A percentile compares a stretch with the other conserved stretches of the same genome.
These are phyloP conservation scores for Brachyhypopomus gauderio DNA, from an alignment of 2,113 vertebrate genomes.

Conservation along the genomic window DNA sequence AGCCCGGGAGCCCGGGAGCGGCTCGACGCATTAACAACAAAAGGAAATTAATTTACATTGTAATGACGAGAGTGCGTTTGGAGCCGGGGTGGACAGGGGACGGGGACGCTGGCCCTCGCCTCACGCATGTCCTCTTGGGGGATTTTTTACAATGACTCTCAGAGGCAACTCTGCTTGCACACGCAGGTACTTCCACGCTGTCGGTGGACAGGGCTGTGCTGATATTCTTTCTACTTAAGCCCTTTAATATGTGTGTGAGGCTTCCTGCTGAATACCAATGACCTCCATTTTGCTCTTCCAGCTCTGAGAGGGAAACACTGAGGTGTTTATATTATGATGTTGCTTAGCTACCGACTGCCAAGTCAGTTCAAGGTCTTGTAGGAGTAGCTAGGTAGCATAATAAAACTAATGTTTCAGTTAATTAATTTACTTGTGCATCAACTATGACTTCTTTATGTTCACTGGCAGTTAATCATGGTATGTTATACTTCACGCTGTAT, in stretches of 20 bases:
- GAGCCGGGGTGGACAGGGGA: constrained; percentile 27
- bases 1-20: constrained; percentile 23
- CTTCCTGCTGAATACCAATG: constrained; percentile 39
- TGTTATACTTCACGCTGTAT: not conserved
- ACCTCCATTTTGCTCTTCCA: not conserved
- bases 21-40: constrained; percentile 47
- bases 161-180: constrained; percentile 28
- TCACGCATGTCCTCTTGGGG: constrained; percentile 38
- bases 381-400: constrained; percentile 9
- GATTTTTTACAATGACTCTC: constrained; percentile 25
- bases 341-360: constrained; percentile 34
- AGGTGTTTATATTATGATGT: not conserved
- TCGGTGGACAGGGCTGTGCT: constrained; percentile 32
- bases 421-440: constrained; percentile 22
- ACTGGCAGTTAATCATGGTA: constrained; percentile 11
- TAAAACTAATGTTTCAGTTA: constrained; percentile 28
- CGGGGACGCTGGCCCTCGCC: constrained; percentile 12
- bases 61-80: constrained; percentile 47
- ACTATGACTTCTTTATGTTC: constrained; percentile 4
- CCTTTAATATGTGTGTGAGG: constrained; percentile 37
- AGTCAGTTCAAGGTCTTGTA: constrained; percentile 23
- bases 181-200: constrained; percentile 8
- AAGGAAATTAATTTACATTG: constrained; percentile 56
- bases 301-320: not conserved
- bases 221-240: constrained; percentile 31